Base-by-base conservation (phyloP, 2,888 invertebrate genomes). In the Platycheirus albimanus region DNA sequence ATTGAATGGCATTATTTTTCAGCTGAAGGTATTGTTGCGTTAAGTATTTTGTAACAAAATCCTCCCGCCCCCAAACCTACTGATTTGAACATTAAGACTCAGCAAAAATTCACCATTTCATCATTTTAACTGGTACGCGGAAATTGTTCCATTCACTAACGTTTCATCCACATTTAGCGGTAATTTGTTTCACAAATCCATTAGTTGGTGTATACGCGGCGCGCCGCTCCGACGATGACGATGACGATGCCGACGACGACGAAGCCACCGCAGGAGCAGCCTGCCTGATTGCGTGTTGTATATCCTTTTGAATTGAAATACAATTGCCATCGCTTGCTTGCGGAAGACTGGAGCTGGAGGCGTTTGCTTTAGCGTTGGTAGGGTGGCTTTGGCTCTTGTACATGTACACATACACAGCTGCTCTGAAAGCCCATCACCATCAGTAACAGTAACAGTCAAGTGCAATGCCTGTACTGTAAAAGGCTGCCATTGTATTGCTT, bases 121-220 rank as follows among this genome's bases (percentile, higher is more conserved):
- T 81, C 70, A 76, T 61, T 66, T 76, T 71, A 64, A 45, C 58
- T 63, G 54, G 10, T 28, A 64, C 58, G 10, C 58, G 64, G 76
- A 81, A 81, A 81, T 80, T 75, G 70, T 76, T 75, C 80, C 80
- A 76, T 76, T 71, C 70, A 58, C 41, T 47, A 52, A 19, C 8
- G 33, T 54, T 52, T 70, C 76, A 58, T 51, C 28, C 64, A 58
- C 80, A 66, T 66, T 81, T 71, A 81, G 58, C 80, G 80, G 71
- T 81, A 81, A 76, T 81, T 81, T 76, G 71, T 81, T 76, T 66
- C 71, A 52, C 52, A 61, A 71, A 76, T 76, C 80, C 76, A 81
- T 71, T 81, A 81, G 70, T 56, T 41, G 41, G 30, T 33, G 61
- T 58, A 20, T n/a, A n/a, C n/a, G n/a, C n/a, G n/a, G n/a, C n/a